phyloP scores from a whole-genome alignment of 2,113 vertebrate species.

The Psophia crepitans region DNA sequence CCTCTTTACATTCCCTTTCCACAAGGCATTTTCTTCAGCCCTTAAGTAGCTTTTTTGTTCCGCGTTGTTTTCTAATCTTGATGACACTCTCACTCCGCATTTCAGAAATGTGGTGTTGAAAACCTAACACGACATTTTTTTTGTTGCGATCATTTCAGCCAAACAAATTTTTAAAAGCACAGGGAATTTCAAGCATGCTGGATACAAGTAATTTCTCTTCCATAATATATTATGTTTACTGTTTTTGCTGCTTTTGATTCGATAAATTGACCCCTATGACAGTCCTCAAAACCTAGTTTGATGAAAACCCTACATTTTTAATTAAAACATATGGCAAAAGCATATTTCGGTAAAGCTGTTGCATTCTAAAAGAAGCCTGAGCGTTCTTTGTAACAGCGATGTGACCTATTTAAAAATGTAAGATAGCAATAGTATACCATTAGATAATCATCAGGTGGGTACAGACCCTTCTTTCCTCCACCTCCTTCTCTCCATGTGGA shows the following conservation, averaged over 20 bases:
- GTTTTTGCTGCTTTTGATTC: not conserved
- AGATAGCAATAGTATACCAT: not conserved
- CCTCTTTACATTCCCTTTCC: not conserved
- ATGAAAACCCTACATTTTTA: conserved; percentile 4
- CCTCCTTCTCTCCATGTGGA: not conserved
- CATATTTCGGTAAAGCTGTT: conserved; percentile 50
- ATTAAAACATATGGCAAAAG: conserved; percentile 56
- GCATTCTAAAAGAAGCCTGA: conserved; percentile 17
- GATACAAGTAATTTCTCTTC: not conserved
- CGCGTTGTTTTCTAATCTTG: not conserved
- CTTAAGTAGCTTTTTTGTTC: not conserved
- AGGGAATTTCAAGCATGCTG: not conserved
- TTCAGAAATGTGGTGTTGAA: not conserved
- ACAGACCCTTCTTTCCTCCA: not conserved
- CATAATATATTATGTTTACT: not conserved
- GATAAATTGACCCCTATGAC: not conserved
- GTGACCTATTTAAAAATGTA: conserved; percentile 10
- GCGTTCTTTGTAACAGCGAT: not conserved
- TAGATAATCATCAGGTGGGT: not conserved
- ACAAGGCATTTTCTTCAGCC: not conserved
- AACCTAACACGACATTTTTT: not conserved
- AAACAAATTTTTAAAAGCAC: not conserved
- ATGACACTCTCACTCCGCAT: not conserved
- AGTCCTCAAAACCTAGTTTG: conserved; percentile 18
- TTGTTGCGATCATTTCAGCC: not conserved